A percentile compares a stretch with the other conserved stretches of the same genome.
These are phyloP conservation scores for Puffinus mauretanicus DNA, from an alignment of 2,113 vertebrate species.

Conservation along the genomic window DNA sequence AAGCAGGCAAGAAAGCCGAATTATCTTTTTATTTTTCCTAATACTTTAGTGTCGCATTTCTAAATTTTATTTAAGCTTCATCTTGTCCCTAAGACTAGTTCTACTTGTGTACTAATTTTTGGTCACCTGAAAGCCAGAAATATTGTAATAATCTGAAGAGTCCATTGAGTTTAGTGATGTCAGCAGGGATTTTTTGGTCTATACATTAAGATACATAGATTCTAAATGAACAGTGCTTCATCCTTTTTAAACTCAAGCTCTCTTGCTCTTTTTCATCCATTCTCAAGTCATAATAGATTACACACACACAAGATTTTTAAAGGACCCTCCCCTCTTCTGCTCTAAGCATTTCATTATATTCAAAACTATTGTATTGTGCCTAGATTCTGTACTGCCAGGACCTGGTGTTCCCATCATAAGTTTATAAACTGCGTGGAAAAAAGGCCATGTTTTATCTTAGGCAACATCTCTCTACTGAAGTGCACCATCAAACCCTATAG, in stretches of 20 bases:
- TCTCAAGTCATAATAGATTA: not conserved
- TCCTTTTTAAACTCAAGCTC: not conserved
- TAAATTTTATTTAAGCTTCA: not conserved
- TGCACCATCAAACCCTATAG: not conserved
- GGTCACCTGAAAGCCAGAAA: not conserved
- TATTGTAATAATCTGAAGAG: not conserved
- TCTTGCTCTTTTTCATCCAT: not conserved
- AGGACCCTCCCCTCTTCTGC: not conserved
- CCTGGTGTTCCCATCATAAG: not conserved
- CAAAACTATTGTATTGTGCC: not conserved
- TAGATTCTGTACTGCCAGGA: not conserved
- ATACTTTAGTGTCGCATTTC: accelerated
- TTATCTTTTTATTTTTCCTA: not conserved
- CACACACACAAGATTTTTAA: not conserved
- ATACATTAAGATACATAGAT: not conserved
- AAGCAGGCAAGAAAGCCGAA: not conserved
- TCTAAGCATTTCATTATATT: not conserved
- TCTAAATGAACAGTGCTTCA: not conserved
- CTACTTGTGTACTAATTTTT: not conserved
- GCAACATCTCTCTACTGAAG: not conserved
- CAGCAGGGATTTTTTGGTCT: not conserved
- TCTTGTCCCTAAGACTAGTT: not conserved
- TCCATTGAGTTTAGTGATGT: not conserved
- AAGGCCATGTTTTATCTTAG: not conserved
- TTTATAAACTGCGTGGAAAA: not conserved